Percentiles rank a stretch among this genome's conserved stretches.
Conservation (phyloP, 1,140 invertebrate genomes). For the Nasonia longicornis region DNA sequence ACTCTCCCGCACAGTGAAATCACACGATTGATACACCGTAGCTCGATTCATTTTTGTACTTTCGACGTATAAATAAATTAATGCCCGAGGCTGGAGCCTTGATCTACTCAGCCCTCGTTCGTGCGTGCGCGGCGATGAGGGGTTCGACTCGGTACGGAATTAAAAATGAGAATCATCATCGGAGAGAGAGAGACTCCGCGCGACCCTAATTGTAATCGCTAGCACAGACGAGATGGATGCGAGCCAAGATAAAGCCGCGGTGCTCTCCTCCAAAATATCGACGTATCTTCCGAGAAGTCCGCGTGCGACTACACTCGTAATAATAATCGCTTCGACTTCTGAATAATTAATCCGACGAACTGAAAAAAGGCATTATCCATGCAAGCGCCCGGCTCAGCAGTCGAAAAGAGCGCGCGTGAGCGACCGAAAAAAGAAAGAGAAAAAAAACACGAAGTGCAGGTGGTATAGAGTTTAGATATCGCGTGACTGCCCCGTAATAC, state of each 20-base stretch:
- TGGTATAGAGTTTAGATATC: conserved; percentile 8
- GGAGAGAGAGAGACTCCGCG: conserved; percentile 36
- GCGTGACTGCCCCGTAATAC: conserved; percentile 21
- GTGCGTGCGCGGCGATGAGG: neutral
- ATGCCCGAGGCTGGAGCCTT: neutral
- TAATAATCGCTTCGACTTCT: neutral
- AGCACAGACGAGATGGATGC: conserved; percentile 53
- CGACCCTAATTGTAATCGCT: conserved; percentile 53
- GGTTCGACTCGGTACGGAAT: conserved; percentile 56
- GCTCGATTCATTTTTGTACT: neutral
- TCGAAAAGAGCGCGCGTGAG: neutral
- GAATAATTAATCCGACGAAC: conserved; percentile 23
- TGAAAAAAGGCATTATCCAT: conserved; percentile 7
- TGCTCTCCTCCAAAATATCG: neutral
- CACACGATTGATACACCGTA: neutral
- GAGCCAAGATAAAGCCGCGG: conserved; percentile 49
- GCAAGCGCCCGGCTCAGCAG: neutral
- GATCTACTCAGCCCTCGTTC: neutral
- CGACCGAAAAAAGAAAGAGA: neutral
- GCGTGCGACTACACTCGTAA: neutral
- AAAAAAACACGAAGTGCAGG: neutral
- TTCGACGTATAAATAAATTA: conserved; percentile 33
- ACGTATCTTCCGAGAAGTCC: neutral
- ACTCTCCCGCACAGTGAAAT: neutral
- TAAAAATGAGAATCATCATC: conserved; percentile 62